Evolutionary conservation across 2,797 vertebrate species (phyloP).

Genomic region (Microhierax caerulescens): DNA sequence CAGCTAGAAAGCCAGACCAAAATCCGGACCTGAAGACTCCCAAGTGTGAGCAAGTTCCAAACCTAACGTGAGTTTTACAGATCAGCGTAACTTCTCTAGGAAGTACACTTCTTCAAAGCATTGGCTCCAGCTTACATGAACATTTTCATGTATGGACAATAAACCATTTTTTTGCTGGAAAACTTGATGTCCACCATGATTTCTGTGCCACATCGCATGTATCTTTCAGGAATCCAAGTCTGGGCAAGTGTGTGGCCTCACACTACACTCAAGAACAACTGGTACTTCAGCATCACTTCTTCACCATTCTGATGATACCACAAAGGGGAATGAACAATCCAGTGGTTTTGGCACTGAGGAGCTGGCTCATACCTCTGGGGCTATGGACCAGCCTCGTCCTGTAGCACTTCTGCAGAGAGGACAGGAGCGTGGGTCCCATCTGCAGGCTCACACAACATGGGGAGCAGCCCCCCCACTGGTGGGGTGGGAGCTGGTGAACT

Average conservation of each 20-base stretch:
- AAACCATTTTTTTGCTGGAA: not conserved
- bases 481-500: not conserved
- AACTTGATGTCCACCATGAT: not conserved
- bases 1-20: not conserved
- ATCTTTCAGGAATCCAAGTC: not conserved
- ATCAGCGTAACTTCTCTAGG: not conserved
- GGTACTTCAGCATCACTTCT: not conserved
- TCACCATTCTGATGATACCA: not conserved
- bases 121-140: fast-evolving
- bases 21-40: fast-evolving
- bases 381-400: not conserved
- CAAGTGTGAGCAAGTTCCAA: not conserved
- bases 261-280: not conserved
- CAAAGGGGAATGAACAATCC: not conserved
- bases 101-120: not conserved
- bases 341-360: not conserved
- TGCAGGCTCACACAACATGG: not conserved
- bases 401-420: not conserved
- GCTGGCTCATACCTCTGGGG: not conserved
- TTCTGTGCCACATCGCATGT: not conserved
- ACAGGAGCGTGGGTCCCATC: not conserved
- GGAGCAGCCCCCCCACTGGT: not conserved
- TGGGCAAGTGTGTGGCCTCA: not conserved
- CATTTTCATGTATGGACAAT: not conserved
- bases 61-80: not conserved